Conservation (phyloP, 1,140 invertebrate genomes). For the Cyphomyrmex costatus region DNA sequence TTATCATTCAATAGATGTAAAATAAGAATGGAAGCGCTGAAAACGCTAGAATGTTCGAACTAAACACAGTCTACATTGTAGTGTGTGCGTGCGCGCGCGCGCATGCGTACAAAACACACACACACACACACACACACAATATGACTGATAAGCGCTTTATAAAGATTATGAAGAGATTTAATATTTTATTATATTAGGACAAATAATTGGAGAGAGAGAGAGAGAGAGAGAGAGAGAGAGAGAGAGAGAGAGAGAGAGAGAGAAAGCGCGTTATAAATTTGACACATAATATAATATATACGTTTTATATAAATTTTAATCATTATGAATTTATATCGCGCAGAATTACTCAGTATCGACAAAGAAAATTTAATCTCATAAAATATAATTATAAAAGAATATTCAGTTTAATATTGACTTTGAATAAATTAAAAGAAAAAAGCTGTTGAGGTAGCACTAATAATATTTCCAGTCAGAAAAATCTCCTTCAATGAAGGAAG, state of each 20-base stretch:
- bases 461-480: conserved; percentile 22
- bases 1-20: too few relatives aligned
- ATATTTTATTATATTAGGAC: background rate
- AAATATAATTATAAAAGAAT: conserved; percentile 16
- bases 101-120: too few relatives aligned
- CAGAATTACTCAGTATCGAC: background rate
- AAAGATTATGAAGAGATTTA: background rate
- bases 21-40: too few relatives aligned
- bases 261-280: background rate
- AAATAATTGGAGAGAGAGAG: background rate
- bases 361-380: conserved; percentile 17
- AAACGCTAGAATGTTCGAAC: too few relatives aligned
- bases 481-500: background rate
- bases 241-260: background rate
- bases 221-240: background rate
- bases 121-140: too few relatives aligned
- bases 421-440: background rate
- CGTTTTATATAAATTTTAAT: background rate
- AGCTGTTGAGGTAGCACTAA: background rate
- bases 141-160: too few relatives aligned
- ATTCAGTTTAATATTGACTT: background rate
- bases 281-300: too few relatives aligned
- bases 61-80: too few relatives aligned
- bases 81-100: too few relatives aligned
- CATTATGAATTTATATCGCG: background rate